phyloP scores from a whole-genome alignment of 2,888 invertebrate genomes.

The Alloscopus bannaensis region DNA sequence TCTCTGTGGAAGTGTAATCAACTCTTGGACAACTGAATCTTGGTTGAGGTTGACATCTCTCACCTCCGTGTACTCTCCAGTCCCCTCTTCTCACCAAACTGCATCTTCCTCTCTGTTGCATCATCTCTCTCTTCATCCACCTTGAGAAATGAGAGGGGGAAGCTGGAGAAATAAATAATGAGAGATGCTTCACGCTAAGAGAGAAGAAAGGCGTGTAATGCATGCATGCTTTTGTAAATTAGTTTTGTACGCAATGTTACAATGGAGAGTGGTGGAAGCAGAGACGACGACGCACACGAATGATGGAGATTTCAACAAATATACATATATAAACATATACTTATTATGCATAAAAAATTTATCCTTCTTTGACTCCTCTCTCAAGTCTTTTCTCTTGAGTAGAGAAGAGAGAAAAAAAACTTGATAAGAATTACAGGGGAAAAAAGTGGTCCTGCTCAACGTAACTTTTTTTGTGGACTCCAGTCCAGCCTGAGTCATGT shows the following conservation, averaged over 20 bases:
- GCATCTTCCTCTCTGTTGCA: neutral
- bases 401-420: slow-evolving; percentile 15
- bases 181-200: neutral
- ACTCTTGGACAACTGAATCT: slow-evolving; percentile 49
- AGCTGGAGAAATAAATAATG: neutral
- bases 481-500: neutral
- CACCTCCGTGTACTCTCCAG: slow-evolving; percentile 11
- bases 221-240: slow-evolving; percentile 3
- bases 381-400: neutral
- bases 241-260: slow-evolving; percentile 24
- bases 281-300: neutral
- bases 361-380: slow-evolving; percentile 1
- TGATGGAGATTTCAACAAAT: no score
- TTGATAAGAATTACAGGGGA: slow-evolving; percentile 33
- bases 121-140: neutral
- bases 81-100: neutral
- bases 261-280: neutral
- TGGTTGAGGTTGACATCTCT: slow-evolving; percentile 56
- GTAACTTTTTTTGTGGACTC: slow-evolving; percentile 33
- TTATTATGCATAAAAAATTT: neutral
- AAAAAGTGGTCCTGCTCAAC: slow-evolving; percentile 55
- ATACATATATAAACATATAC: no score
- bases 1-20: no score
- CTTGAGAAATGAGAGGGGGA: neutral
- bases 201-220: neutral